phyloP scores from a whole-genome alignment of 2,113 vertebrate species.

The Vimba vimba region DNA sequence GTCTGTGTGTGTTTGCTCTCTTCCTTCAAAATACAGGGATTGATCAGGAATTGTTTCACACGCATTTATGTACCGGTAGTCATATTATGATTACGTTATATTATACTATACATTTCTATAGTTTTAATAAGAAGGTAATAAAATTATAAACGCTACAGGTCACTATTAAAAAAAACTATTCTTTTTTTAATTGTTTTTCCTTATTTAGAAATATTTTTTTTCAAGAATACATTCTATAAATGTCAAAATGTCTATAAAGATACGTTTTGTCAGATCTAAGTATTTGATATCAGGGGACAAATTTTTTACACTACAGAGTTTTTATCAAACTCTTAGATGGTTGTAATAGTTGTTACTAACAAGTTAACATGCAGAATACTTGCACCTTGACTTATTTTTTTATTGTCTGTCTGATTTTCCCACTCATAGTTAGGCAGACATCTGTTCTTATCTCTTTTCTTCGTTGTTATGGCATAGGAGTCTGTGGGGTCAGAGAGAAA shows the following conservation, averaged over 20 bases:
- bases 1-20: background rate
- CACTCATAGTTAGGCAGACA: background rate
- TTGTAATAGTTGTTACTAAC: background rate
- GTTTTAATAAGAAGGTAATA: background rate
- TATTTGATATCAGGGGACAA: no score
- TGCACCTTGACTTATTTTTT: no score
- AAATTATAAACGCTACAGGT: background rate
- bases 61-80: no score
- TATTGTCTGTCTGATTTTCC: background rate
- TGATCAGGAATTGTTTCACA: background rate
- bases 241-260: background rate
- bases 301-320: background rate
- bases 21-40: background rate
- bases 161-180: no score
- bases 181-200: no score
- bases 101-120: background rate
- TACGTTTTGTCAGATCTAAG: background rate
- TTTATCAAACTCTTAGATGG: background rate
- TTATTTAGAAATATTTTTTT: no score
- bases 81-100: no score
- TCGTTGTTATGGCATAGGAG: background rate
- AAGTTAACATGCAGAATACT: background rate
- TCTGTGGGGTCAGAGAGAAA: background rate
- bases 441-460: background rate
- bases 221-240: no score